Base-by-base conservation (phyloP, 1,140 invertebrate species). In the Mizuhopecten yessoensis region DNA sequence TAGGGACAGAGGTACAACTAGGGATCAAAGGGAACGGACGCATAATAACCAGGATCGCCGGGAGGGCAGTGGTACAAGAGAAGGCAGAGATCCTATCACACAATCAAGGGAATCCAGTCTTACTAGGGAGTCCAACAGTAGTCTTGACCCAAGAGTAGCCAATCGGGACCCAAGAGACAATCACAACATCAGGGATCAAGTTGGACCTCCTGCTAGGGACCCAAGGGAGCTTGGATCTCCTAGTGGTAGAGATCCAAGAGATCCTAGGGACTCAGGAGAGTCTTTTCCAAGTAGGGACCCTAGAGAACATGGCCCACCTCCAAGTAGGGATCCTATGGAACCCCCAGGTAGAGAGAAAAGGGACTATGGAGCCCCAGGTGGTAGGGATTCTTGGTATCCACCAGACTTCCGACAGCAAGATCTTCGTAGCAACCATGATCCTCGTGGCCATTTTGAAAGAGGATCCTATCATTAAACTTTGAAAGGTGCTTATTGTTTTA, bases 11-110 rank as follows among this genome's bases (percentile, higher is more conserved):
- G 86, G 33, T 42, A 10, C 20, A 11, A 42, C 33, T 33, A 42
- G 86, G 9, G 39, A 45, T 45, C 34, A 20, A 42, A 33, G 36
- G 33, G 39, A 39, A 42, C 34, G 36, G 17, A 34, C 36, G 13
- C 86, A 90, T 15, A 89, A 86, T 86, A 34, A 36, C 17, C 88
- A 86, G 49, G 49, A 89, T 34, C 57, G 34, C 13, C 57, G 49
- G 23, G 88, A 89, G n/a, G 86, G 88, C 23, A 86, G 88, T 17
- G 86, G 88, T 11, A 34, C 88, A 17, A 90, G 89, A 20, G 86
- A 86, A 33, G n/a, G 36, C 36, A 87, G 89, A 34, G 89, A 34
- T 90, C 34, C 34, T 33, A 29, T 36, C 0, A 36, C 57, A 75
- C 57, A 87, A 36, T 34, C 34, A 17, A 29, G 75, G 39, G 75